A percentile compares a stretch with the other conserved stretches of the same genome.
phyloP scores from a whole-genome alignment of 2,113 vertebrate genomes.

The Vidua macroura region DNA sequence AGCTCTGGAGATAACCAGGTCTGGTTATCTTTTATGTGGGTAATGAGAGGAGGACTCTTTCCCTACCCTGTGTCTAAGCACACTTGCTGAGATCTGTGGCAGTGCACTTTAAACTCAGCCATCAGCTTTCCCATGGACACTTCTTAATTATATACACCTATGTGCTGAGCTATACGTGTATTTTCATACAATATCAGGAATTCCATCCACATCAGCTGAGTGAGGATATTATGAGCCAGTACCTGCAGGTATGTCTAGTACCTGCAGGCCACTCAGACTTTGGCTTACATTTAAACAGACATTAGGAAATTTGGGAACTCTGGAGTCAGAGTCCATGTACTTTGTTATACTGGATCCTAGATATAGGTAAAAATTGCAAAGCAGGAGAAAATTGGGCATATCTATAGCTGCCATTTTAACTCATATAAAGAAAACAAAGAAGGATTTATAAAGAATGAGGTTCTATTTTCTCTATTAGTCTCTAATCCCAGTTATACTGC shows the following conservation, averaged over 20 bases:
- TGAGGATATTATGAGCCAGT: not conserved
- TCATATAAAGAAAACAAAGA: not conserved
- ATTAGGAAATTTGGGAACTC: not conserved
- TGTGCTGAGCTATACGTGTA: not conserved
- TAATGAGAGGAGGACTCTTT: not conserved
- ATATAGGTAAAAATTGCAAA: not conserved
- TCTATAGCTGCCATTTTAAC: not conserved
- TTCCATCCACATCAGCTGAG: not conserved
- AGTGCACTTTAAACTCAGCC: not conserved
- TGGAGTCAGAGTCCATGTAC: not conserved
- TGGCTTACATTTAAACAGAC: not conserved
- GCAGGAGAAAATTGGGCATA: not conserved
- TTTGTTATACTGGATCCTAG: not conserved
- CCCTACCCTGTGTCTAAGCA: not conserved
- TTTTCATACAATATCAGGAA: not conserved
- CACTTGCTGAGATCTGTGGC: not conserved
- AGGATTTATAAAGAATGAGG: not conserved
- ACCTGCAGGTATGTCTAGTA: not conserved
- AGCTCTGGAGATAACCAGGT: not conserved
- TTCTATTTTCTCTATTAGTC: not conserved
- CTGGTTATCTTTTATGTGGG: not conserved
- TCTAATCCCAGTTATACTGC: not conserved
- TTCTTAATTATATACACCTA: not conserved
- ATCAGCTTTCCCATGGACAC: not conserved
- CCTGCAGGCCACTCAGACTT: not conserved